These are phyloP conservation scores for Urocitellus parryii DNA, from an alignment of 2,113 vertebrate genomes.

Conservation along the genomic window DNA sequence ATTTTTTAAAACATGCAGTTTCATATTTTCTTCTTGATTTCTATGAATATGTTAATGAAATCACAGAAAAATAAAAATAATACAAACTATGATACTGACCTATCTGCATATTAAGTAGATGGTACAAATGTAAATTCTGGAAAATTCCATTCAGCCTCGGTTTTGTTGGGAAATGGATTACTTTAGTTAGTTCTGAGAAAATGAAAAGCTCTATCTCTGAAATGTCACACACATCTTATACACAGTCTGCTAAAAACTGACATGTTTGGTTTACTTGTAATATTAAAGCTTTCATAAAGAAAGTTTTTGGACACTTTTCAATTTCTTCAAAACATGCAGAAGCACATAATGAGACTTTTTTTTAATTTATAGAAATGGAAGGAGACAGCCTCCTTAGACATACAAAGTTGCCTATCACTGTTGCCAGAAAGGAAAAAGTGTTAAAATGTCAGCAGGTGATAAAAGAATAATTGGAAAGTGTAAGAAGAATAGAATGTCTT, in stretches of 20 bases:
- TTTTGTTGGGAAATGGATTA: background rate
- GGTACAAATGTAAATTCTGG: conserved; percentile 5
- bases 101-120: background rate
- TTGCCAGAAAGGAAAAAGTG: background rate
- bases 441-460: background rate
- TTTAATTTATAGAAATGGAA: conserved; percentile 28
- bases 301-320: conserved; percentile 15
- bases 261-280: background rate
- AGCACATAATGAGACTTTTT: background rate
- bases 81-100: background rate
- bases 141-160: background rate
- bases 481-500: background rate
- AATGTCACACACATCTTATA: background rate
- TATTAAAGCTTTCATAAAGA: conserved; percentile 50
- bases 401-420: background rate
- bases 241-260: conserved; percentile 9
- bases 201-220: background rate
- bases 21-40: conserved; percentile 1
- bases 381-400: background rate
- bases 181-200: conserved; percentile 25
- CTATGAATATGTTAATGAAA: conserved; percentile 30
- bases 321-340: conserved; percentile 31
- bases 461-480: conserved; percentile 43
- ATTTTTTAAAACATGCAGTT: background rate
- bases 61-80: conserved; percentile 10